Base-by-base conservation (phyloP, 2,888 invertebrate species). In the Chrysodeixis includens region DNA sequence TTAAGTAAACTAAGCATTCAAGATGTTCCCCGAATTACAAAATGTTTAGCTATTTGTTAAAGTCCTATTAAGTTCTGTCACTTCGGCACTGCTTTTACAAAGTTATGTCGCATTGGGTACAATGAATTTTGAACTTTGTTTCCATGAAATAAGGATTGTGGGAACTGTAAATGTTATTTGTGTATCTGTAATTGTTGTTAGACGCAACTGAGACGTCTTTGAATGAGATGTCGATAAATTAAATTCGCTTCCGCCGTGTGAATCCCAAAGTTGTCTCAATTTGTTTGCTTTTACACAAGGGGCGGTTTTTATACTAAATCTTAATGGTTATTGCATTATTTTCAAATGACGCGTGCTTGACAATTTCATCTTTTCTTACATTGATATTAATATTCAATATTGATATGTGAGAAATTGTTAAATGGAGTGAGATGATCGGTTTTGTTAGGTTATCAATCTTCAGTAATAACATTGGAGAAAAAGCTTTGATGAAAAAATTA, bases 11-110 rank as follows among this genome's bases (percentile, higher is more conserved):
- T 90, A 90, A 87, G 90, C 88, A 91, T 93, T 93, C 88, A 91
- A 90, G 86, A 89, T 90, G 89, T 95, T 94, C 94, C 83, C 85
- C 92, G 94, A 94, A 94, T 94, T 90, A 92, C 92, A 90, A 92
- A 94, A 92, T 92, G 92, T 92, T 95, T 94, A 93, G 93, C 91
- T 93, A 94, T 95, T 94, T 94, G 94, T 95, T 93, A 94, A 92
- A 94, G 86, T 92, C 91, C 92, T 90, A 94, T 95, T 94, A 93
- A 90, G 93, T 90, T 92, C 87, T 92, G 93, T 92, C 93, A 93
- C 91, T 91, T 91, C 86, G 84, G 86, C 85, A 84, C 85, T 83
- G 84, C 83, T 78, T 84, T 82, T 71, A 74, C 90, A 86, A 90
- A 85, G 52, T 83, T 83, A 63, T 59, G 6, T 2, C 0, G 22